Percentiles rank a stretch among this genome's conserved stretches.
Evolutionary conservation across 2,113 vertebrate species (phyloP).

Genomic region (Sarotherodon lohbergeri): DNA sequence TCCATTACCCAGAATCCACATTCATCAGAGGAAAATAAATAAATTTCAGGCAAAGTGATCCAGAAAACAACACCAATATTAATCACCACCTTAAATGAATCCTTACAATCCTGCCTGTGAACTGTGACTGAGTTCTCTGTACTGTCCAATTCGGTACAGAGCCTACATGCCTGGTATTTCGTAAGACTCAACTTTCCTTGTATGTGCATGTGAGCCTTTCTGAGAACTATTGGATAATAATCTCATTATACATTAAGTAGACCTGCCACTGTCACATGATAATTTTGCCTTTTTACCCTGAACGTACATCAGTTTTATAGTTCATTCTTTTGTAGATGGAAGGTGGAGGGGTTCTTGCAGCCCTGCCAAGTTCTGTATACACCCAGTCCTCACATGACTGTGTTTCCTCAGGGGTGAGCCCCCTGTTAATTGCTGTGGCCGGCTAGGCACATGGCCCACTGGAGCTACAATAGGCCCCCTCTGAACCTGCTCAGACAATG

Average conservation of each 20-base stretch:
- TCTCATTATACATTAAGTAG: conserved; percentile 60
- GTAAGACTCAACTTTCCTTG: not conserved
- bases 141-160: not conserved
- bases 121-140: not conserved
- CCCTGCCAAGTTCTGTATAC: not conserved
- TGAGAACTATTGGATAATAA: conserved; percentile 59
- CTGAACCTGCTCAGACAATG: conserved; percentile 38
- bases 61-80: not conserved
- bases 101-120: not conserved
- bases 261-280: conserved; percentile 57
- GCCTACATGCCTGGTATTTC: not conserved
- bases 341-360: not conserved
- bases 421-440: conserved; percentile 43
- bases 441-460: conserved; percentile 22
- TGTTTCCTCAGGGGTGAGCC: conserved; percentile 28
- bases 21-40: not conserved
- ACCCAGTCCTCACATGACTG: conserved; percentile 52
- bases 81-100: not conserved
- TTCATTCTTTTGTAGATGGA: conserved; percentile 3
- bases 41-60: not conserved
- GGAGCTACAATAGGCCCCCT: conserved; percentile 49
- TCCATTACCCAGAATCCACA: not conserved
- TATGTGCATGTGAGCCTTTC: conserved; percentile 33
- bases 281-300: not conserved
- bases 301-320: not conserved